These are phyloP conservation scores for Sebastes glaucus DNA, from an alignment of 2,797 vertebrate genomes.

Conservation along the genomic window DNA sequence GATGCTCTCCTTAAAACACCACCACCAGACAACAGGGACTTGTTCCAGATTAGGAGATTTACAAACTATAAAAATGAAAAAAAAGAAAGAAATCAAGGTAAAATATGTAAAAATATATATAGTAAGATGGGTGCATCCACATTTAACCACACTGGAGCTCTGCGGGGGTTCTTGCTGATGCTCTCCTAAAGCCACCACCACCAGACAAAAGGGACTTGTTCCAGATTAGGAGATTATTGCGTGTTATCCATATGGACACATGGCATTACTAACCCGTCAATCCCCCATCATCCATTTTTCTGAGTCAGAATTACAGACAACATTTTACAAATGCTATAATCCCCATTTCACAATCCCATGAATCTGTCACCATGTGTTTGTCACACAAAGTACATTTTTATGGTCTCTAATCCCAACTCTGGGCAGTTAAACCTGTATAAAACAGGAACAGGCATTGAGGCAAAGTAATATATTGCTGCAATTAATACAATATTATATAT, in stretches of 20 bases:
- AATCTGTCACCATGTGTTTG: constrained; percentile 34
- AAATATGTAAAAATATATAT: neutral
- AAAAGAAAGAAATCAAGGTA: neutral
- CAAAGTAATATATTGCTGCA: neutral
- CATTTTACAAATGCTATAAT: constrained; percentile 41
- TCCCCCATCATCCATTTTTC: constrained; percentile 18
- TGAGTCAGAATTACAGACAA: constrained; percentile 11
- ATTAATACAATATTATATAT: neutral
- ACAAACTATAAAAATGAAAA: neutral
- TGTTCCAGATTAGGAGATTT: constrained; percentile 58
- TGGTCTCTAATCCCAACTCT: neutral
- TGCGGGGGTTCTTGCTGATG: neutral
- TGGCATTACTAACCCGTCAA: constrained; percentile 20
- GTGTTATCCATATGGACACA: constrained; percentile 53
- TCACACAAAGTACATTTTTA: neutral
- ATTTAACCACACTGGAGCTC: neutral
- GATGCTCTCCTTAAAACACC: neutral
- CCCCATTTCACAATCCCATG: constrained; percentile 23
- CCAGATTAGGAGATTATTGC: constrained; percentile 64
- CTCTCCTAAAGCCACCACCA: constrained; percentile 5
- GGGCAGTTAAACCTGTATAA: neutral
- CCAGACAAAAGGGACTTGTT: constrained; percentile 35
- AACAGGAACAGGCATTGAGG: rapidly evolving
- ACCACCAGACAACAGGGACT: constrained; percentile 28
- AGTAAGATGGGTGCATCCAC: neutral